phyloP scores from a whole-genome alignment of 2,113 vertebrate genomes.

The Asarcornis scutulata region DNA sequence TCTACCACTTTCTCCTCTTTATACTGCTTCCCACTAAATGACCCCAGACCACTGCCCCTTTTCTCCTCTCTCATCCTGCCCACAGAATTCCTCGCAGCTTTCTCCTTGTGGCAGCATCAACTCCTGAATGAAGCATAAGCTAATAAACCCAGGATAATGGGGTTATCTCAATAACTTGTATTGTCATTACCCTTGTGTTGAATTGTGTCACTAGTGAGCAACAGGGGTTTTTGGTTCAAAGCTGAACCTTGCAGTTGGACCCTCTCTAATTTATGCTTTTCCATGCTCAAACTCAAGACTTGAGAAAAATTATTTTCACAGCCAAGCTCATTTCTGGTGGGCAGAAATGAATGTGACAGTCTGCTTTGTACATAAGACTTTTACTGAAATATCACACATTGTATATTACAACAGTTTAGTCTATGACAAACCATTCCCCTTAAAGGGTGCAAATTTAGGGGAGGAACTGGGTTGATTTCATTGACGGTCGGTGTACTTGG shows the following conservation, averaged over 20 bases:
- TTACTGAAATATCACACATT: background rate
- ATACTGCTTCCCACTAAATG: background rate
- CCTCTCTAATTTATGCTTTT: background rate
- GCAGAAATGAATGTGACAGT: background rate
- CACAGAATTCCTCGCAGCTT: background rate
- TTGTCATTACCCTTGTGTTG: background rate
- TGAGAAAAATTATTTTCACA: background rate
- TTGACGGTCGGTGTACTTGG: fast-evolving
- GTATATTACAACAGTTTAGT: background rate
- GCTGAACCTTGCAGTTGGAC: background rate
- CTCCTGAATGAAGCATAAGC: background rate
- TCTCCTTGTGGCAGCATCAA: background rate
- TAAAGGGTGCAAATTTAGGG: background rate
- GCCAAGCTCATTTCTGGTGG: background rate
- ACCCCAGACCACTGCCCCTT: background rate
- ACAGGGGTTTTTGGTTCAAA: fast-evolving
- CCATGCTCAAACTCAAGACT: background rate
- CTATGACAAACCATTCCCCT: background rate
- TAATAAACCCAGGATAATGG: background rate
- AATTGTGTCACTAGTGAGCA: background rate
- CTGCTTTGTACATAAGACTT: background rate
- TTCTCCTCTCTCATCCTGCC: background rate
- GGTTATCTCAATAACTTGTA: background rate
- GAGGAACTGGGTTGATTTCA: background rate
- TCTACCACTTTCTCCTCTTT: background rate